Conservation (phyloP, 2,888 invertebrate species). For the Tetranychus piercei region DNA sequence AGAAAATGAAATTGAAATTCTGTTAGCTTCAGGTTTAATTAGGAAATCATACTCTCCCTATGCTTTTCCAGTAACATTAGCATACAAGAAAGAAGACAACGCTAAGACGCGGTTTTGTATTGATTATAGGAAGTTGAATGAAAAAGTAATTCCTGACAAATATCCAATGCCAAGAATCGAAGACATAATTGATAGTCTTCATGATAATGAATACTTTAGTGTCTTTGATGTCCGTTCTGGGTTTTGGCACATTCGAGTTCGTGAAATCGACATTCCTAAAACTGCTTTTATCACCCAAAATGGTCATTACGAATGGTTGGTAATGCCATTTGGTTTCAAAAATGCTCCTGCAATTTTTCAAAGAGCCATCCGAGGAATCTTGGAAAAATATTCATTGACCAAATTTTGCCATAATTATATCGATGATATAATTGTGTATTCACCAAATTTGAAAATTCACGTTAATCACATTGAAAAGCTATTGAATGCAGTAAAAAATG, state of each 20-base stretch:
- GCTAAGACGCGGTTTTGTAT: conserved; percentile 12
- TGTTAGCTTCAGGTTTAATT: background rate
- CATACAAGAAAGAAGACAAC: conserved; percentile 14
- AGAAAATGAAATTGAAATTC: background rate
- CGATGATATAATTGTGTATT: conserved; percentile 16
- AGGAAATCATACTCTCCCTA: background rate
- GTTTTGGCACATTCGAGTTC: conserved; percentile 9
- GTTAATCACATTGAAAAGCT: background rate
- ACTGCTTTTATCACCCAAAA: conserved; percentile 14
- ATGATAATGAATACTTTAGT: conserved; percentile 8
- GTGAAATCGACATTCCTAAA: background rate
- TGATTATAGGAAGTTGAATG: conserved; percentile 15
- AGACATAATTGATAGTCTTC: conserved; percentile 6
- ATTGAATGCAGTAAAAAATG: background rate
- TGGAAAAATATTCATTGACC: background rate
- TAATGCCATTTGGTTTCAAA: conserved; percentile 17
- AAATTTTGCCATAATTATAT: conserved; percentile 11
- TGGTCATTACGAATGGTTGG: conserved; percentile 14
- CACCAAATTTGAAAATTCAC: conserved; percentile 9
- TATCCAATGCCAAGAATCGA: conserved; percentile 16
- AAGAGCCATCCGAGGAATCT: conserved; percentile 4
- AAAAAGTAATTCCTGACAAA: conserved; percentile 4
- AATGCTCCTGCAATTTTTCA: conserved; percentile 18
- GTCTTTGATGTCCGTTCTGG: conserved; percentile 8
- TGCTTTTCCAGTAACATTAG: conserved; percentile 15